phyloP scores from a whole-genome alignment of 2,888 invertebrate species.

The Silvanus unidentatus region DNA sequence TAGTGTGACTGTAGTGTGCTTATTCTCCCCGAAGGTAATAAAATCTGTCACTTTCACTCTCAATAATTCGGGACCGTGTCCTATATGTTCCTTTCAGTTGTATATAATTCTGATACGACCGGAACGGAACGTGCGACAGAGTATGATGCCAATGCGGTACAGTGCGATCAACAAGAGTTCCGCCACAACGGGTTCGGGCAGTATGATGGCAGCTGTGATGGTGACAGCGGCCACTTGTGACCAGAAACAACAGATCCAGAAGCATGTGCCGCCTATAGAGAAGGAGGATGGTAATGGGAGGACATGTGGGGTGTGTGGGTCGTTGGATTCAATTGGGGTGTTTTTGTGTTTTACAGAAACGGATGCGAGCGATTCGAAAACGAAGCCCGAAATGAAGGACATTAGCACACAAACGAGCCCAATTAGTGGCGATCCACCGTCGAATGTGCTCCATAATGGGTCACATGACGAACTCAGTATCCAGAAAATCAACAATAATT shows the following conservation, averaged over 20 bases:
- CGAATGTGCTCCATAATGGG: constrained; percentile 26
- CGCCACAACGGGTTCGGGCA: constrained; percentile 55
- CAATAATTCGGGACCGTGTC: not conserved
- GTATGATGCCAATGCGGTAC: constrained; percentile 71
- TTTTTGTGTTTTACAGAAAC: constrained; percentile 11
- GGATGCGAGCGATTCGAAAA: constrained; percentile 18
- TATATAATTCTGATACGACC: constrained; percentile 87
- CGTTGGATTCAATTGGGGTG: too few species aligned
- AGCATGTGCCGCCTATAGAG: constrained; percentile 52
- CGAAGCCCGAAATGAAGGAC: constrained; percentile 38
- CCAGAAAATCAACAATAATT: constrained; percentile 42
- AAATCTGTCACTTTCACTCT: too few species aligned
- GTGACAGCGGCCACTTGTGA: constrained; percentile 63
- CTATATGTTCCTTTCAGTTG: constrained; percentile 50
- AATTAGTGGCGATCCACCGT: constrained; percentile 20
- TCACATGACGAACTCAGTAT: constrained; percentile 15
- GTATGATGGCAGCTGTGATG: constrained; percentile 64
- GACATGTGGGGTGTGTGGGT: too few species aligned
- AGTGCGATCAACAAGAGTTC: constrained; percentile 59
- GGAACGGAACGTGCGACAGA: constrained; percentile 83
- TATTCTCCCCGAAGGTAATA: constrained; percentile 88
- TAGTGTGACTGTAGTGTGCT: constrained; percentile 86
- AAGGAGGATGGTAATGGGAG: constrained; percentile 23
- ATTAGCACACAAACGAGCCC: constrained; percentile 41
- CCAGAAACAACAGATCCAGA: constrained; percentile 60